Evolutionary conservation across 2,888 invertebrate species (phyloP), one percentile per base, ranked within the genome.

Genomic region (Byasa hedistus): DNA sequence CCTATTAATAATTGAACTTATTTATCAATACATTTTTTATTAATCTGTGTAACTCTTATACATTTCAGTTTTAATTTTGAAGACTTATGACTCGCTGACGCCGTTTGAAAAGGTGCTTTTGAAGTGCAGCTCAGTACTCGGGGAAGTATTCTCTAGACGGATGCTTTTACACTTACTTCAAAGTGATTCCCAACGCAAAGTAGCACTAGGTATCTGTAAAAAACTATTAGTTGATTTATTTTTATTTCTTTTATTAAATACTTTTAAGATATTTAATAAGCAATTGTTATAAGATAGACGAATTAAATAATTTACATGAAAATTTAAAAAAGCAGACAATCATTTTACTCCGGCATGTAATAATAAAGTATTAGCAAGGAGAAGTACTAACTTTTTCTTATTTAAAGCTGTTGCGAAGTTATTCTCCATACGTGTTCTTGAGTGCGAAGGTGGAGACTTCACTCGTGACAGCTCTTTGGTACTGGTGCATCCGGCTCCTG

Each of bases 51-150:
- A 48, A 48, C 21, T 48, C 4, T 1, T 36, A n/a, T 27, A 48
- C 68, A 58, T 81, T 85, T n/a, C 73, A 94, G 94, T 93, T 24
- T 88, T 93, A 67, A 93, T 94, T 65, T 76, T 95, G 72, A 94
- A 93, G 80, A 92, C 93, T 0, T 94, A 94, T 73, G 95, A 95
- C 77, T 93, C 94, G 0, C 76, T 95, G 68, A 93, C 92, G 3
- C 93, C 94, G 0, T 92, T 93, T 69, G 95, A 95, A 76, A 94
- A 95, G 79, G 85, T 94, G 75, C 75, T 95, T 19, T 75, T 95
- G 39, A 95, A 95, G 82, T 94, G 93, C 72, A 93, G 94, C 12
- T 91, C 94, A 0, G 93, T 94, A 4, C 83, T 95, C 12, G 95
- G 95, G 0, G 93, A 93, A 64, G 89, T 90, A n/a, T 93, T 95